Evolutionary conservation across 2,797 vertebrate species (phyloP), one percentile per base, ranked within the genome.

Genomic region (Masticophis lateralis): DNA sequence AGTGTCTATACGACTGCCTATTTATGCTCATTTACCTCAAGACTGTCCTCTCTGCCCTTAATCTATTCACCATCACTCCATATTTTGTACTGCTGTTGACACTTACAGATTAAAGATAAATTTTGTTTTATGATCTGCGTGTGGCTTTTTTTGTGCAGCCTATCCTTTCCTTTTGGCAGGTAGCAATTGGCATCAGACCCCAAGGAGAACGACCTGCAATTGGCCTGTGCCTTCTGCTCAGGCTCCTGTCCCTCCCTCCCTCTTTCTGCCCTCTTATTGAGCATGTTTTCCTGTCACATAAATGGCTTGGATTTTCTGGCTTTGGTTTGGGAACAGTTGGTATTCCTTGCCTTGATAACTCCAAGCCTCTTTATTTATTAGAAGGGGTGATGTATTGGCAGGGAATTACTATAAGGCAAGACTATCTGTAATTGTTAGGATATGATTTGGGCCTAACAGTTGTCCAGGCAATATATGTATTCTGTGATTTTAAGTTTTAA

Each of bases 81-180:
- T 99, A 98, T 99, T 99, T 99, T 99, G 99, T 99, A 99, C 99
- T 99, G 99, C 99, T 99, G 99, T 99, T 99, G 98, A 99, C 99
- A 99, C 99, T 99, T 99, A 99, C 98, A 99, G 99, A 99, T 99
- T 99, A 99, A 99, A 99, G 99, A 99, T 98, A 99, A 98, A 98
- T 99, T 99, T 99, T 99, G 99, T 99, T 99, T 99, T 99, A 99
- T 97, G 97, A 98, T 94, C 96, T 96, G 96, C 91, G 96, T 96
- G 97, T 87, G 95, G 91, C 94, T 95, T 97, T 89, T 96, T 98
- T 95, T 97, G 10, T 98, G 91, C 91, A 94, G 93, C 89, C 96
- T 92, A 86, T 92, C 74, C 91, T 86, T 32, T 93, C 87, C 53
- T 92, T 87, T 27, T 89, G 91, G 63, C 83, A 63, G 9, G 16